phyloP scores from a whole-genome alignment of 1,140 invertebrate genomes.

The Periplaneta americana region DNA sequence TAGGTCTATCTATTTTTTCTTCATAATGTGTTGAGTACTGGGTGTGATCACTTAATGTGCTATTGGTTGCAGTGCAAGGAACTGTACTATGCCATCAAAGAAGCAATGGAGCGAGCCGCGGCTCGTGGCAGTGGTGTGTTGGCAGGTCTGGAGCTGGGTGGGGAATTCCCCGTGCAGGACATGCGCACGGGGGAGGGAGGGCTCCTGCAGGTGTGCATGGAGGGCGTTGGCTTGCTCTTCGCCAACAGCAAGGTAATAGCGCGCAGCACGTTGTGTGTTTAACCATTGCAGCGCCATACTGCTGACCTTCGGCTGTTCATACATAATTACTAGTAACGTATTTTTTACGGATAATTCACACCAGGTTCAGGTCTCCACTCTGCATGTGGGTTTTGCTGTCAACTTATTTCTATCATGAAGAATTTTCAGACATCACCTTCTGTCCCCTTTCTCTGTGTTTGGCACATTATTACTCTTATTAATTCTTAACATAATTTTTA shows the following conservation, averaged over 20 bases:
- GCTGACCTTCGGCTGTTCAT: neutral
- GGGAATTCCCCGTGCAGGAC: constrained; percentile 98
- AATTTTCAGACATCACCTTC: no score
- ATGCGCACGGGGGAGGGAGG: constrained; percentile 94
- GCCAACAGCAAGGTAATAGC: constrained; percentile 95
- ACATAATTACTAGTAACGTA: no score
- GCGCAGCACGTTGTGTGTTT: neutral
- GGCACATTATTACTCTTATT: no score
- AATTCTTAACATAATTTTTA: no score
- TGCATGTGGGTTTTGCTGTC: no score
- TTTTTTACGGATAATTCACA: no score
- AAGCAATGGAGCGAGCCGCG: constrained; percentile 96
- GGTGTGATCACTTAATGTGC: neutral
- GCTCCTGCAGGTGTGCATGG: constrained; percentile 97
- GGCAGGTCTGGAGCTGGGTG: constrained; percentile 79
- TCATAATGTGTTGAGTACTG: neutral
- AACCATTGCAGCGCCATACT: neutral
- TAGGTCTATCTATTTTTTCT: no score
- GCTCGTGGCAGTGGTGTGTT: constrained; percentile 68
- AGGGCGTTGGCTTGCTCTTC: constrained; percentile 96
- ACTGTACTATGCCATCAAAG: constrained; percentile 97
- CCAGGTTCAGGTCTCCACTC: no score
- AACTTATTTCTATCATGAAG: no score
- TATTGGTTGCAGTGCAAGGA: constrained; percentile 85
- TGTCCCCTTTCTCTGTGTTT: no score